Evolutionary conservation across 2,797 vertebrate genomes (phyloP).

Genomic region (Urophycis tenuis): DNA sequence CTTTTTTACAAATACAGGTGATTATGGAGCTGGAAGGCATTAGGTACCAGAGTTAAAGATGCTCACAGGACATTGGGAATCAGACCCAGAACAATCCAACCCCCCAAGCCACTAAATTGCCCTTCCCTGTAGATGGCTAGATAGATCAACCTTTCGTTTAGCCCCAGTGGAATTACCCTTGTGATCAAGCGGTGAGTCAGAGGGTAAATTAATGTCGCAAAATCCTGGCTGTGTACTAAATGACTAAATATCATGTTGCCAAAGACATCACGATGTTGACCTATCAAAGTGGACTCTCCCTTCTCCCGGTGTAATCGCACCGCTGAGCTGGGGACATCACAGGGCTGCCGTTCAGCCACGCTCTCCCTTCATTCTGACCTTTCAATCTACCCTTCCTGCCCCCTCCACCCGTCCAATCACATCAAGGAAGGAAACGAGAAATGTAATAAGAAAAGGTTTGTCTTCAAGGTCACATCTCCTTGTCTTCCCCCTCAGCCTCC

Average conservation of each 20-base stretch:
- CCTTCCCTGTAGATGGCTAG: background rate
- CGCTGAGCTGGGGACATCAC: background rate
- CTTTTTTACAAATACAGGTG: too few species aligned
- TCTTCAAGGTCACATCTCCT: background rate
- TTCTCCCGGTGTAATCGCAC: background rate
- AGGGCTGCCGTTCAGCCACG: background rate
- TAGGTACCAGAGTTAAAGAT: background rate
- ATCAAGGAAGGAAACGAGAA: background rate
- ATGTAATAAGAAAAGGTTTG: background rate
- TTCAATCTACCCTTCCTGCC: background rate
- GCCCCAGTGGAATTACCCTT: background rate
- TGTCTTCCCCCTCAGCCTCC: slow-evolving; percentile 71
- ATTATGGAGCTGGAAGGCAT: too few species aligned
- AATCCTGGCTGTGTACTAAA: background rate
- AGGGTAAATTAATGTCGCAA: background rate
- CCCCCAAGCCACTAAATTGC: background rate
- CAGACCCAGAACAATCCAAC: background rate
- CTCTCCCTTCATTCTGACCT: background rate
- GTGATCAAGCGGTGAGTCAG: background rate
- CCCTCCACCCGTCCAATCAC: background rate
- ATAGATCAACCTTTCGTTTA: background rate
- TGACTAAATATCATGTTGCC: background rate
- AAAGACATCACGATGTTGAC: background rate
- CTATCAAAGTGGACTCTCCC: background rate
- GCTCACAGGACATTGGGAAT: background rate